Percentiles rank a stretch among this genome's conserved stretches.
phyloP scores from a whole-genome alignment of 2,797 vertebrate species.

The Semaprochilodus insignis region DNA sequence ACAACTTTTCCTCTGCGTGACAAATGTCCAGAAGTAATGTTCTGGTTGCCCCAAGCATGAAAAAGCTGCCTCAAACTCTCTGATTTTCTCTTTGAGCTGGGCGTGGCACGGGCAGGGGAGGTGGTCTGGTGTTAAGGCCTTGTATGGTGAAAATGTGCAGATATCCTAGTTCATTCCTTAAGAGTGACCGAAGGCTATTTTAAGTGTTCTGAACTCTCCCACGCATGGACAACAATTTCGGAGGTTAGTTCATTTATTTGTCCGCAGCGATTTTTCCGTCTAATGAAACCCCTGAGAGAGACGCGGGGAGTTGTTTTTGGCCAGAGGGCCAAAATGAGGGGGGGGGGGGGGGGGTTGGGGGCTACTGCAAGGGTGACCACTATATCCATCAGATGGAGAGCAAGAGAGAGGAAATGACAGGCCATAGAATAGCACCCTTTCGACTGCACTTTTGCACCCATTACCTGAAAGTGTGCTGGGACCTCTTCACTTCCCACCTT shows the following conservation, averaged over 20 bases:
- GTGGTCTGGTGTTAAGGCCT: constrained; percentile 64
- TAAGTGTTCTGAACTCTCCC: constrained; percentile 80
- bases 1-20: background rate
- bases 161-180: constrained; percentile 75
- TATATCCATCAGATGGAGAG: constrained; percentile 15
- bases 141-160: constrained; percentile 81
- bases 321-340: constrained; percentile 26
- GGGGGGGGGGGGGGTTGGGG: constrained; percentile 19
- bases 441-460: constrained; percentile 8
- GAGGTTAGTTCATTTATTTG: constrained; percentile 83
- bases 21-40: background rate
- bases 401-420: background rate
- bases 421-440: background rate
- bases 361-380: background rate
- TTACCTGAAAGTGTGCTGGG: constrained; percentile 35
- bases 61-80: background rate
- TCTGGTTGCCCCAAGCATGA: background rate
- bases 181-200: constrained; percentile 77
- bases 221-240: constrained; percentile 77
- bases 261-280: constrained; percentile 76
- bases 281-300: constrained; percentile 77
- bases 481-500: constrained; percentile 28
- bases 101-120: constrained; percentile 53
- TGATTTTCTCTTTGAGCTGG: background rate
- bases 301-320: constrained; percentile 76